Evolutionary conservation across 2,888 invertebrate genomes (phyloP), one percentile per base, ranked within the genome.

Genomic region (Perizoma flavofasciatum): DNA sequence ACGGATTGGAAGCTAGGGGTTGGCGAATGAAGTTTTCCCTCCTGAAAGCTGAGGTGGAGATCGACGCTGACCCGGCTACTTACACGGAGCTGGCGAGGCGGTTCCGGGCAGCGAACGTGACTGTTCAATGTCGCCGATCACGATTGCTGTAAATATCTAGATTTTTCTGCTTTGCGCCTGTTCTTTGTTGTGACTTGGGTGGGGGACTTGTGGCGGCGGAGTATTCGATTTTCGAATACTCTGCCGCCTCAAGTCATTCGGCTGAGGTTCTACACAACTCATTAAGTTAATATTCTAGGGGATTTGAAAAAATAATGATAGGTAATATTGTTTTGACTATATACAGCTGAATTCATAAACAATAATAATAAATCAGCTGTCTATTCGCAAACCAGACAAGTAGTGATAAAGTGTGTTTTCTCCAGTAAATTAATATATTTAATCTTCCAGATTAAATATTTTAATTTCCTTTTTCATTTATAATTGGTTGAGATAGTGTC

Each of bases 1-100:
- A 91, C 68, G 87, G 89, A n/a, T 79, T 91, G 37, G 83, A 88
- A 65, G 85, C 92, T 32, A 75, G 78, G 34, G 92, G 92, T 32
- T 92, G 90, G 91, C 85, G 88, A 5, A 92, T 92, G 91, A 88
- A 85, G 71, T 92, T 92, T 68, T 81, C 86, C 37, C 77, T 89
- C 9, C 70, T 92, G 49, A 84, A 80, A 47, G 90, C 91, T 1
- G 92, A 92, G 57, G 89, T 91, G 65, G 91, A 91, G 65, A 85
- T 92, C 9, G 89, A 90, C 52, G 90, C 92, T 0, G 91, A 91
- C 68, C 86, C 83, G 2, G 82, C 68, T 5, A 89, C 89, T 2
- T 91, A 91, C 66, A 76, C 76, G 59, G 83, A 85, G 66, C 77
- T 91, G 3, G 91, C 90, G 35, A 78, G 85, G 49, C 76, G 85